Percentiles rank a stretch among this genome's conserved stretches.
phyloP scores from a whole-genome alignment of 2,797 vertebrate genomes.

The Menidia menidia region DNA sequence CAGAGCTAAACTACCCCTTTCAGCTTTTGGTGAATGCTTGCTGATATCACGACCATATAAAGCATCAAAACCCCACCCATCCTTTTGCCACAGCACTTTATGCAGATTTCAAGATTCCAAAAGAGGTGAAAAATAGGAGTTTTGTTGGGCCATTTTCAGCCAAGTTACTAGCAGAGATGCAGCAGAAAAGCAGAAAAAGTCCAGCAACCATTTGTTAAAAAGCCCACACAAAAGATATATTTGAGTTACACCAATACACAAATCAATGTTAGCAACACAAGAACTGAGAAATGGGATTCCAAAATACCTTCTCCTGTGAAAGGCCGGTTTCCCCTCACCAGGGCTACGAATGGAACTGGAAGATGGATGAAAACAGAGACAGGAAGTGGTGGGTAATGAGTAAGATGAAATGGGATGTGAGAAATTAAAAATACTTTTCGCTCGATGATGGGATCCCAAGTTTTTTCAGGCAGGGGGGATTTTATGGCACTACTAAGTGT shows the following conservation, averaged over 20 bases:
- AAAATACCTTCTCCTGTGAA: constrained; percentile 96
- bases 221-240: constrained; percentile 25
- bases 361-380: constrained; percentile 79
- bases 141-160: constrained; percentile 27
- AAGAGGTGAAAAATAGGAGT: constrained; percentile 30
- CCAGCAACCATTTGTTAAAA: not conserved
- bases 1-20: constrained; percentile 15
- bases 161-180: constrained; percentile 35
- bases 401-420: constrained; percentile 45
- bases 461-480: constrained; percentile 2
- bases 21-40: constrained; percentile 26
- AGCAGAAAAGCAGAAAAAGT: constrained; percentile 29
- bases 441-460: constrained; percentile 14
- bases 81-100: constrained; percentile 38
- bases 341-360: constrained; percentile 89
- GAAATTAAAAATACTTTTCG: constrained; percentile 26
- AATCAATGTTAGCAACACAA: constrained; percentile 30
- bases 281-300: constrained; percentile 47
- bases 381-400: constrained; percentile 47
- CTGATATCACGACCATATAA: constrained; percentile 48
- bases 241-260: constrained; percentile 22
- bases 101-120: constrained; percentile 37
- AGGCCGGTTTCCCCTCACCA: constrained; percentile 89
- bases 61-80: constrained; percentile 32
- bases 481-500: not conserved